phyloP scores from a whole-genome alignment of 2,888 invertebrate genomes.

The Parapristionchus giblindavisi region DNA sequence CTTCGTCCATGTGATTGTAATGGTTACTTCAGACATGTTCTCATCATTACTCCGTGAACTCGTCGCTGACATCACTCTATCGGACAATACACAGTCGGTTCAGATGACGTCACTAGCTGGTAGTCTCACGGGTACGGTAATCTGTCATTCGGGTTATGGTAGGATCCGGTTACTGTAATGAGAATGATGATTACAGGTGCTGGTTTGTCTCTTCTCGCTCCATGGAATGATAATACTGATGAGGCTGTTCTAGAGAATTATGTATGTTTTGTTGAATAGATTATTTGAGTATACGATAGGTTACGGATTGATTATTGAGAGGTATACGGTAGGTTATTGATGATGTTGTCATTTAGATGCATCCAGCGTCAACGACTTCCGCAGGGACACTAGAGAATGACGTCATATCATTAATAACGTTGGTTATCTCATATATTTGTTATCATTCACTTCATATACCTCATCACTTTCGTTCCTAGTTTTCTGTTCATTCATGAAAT shows the following conservation, averaged over 20 bases:
- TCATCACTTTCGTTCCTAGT: not conserved
- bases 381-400: constrained; percentile 97
- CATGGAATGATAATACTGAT: constrained; percentile 49
- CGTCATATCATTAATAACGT: constrained; percentile 80
- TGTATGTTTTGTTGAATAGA: no score
- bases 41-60: constrained; percentile 88
- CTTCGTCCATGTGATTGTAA: not conserved
- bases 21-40: constrained; percentile 74
- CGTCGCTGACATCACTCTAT: constrained; percentile 90
- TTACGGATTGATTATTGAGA: no score
- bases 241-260: constrained; percentile 50
- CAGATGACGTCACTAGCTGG: constrained; percentile 86
- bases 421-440: not conserved
- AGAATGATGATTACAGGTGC: constrained; percentile 39
- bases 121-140: constrained; percentile 68
- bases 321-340: no score
- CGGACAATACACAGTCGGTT: constrained; percentile 87
- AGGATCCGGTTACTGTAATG: not conserved
- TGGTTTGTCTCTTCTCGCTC: constrained; percentile 49
- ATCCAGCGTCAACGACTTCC: constrained; percentile 91
- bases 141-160: not conserved
- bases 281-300: not conserved
- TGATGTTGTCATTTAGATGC: constrained; percentile 76
- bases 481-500: no score
- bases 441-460: not conserved